phyloP scores from a whole-genome alignment of 2,888 invertebrate genomes.

The Achlya flavicornis region DNA sequence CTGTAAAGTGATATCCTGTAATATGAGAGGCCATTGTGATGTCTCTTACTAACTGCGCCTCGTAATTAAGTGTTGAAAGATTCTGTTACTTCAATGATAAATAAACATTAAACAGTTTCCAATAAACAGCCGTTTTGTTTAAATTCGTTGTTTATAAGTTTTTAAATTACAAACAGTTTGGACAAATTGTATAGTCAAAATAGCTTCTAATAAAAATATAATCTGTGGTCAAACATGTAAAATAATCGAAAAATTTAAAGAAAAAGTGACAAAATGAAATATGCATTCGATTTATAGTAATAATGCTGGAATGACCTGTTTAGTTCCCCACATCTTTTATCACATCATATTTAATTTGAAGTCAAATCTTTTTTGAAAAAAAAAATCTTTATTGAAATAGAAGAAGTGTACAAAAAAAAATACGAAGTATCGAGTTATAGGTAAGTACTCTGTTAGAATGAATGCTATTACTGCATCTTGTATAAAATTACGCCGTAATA shows the following conservation, averaged over 20 bases:
- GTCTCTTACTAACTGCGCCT: constrained; percentile 44
- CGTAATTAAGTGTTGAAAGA: constrained; percentile 67
- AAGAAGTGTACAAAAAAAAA: too few species aligned
- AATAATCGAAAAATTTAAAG: too few species aligned
- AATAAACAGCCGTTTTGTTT: constrained; percentile 10
- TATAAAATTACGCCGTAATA: not conserved
- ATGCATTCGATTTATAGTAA: too few species aligned
- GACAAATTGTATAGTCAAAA: not conserved
- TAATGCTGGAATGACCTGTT: too few species aligned
- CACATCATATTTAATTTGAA: not conserved
- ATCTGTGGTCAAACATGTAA: too few species aligned
- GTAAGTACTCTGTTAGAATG: too few species aligned
- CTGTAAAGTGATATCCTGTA: constrained; percentile 61
- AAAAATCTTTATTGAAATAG: too few species aligned
- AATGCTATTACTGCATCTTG: not conserved
- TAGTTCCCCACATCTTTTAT: too few species aligned
- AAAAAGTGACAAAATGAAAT: too few species aligned
- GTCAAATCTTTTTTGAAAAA: too few species aligned
- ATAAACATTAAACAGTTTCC: constrained; percentile 35
- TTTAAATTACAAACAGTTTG: not conserved
- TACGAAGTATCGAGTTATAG: not conserved
- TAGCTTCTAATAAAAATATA: too few species aligned
- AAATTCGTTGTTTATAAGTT: constrained; percentile 10
- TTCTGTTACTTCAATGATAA: constrained; percentile 56
- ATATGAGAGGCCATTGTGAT: constrained; percentile 72